A percentile compares a stretch with the other conserved stretches of the same genome.
phyloP scores from a whole-genome alignment of 1,140 invertebrate genomes.

The Plectus sambesii region DNA sequence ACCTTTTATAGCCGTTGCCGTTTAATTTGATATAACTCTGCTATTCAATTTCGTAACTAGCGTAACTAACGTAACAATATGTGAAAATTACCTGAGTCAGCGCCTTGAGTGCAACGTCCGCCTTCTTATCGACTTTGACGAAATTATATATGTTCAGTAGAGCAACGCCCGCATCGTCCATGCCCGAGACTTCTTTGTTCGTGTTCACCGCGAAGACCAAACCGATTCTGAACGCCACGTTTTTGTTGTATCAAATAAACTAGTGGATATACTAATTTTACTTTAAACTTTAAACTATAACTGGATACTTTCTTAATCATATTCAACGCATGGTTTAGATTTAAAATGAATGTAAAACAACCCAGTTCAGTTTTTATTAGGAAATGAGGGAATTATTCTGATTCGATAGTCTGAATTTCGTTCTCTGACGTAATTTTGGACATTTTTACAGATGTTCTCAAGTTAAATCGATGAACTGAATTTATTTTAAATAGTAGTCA shows the following conservation, averaged over 20 bases:
- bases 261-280: neutral
- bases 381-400: too few species aligned
- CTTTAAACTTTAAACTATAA: neutral
- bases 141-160: conserved; percentile 83
- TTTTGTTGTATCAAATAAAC: conserved; percentile 2
- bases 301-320: conserved; percentile 1
- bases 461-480: too few species aligned
- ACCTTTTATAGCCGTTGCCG: too few species aligned
- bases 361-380: too few species aligned
- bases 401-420: too few species aligned
- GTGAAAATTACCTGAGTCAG: conserved; percentile 27
- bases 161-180: conserved; percentile 65
- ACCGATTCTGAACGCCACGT: conserved; percentile 59
- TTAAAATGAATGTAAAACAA: too few species aligned
- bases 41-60: conserved; percentile 13
- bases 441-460: too few species aligned
- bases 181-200: conserved; percentile 54
- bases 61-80: conserved; percentile 14
- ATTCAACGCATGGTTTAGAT: conserved; percentile 1
- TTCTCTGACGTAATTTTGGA: too few species aligned
- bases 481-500: neutral
- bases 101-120: conserved; percentile 45
- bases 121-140: conserved; percentile 61
- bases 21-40: conserved; percentile 32
- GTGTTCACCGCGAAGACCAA: conserved; percentile 67